Base-by-base conservation (phyloP, 2,888 invertebrate species). In the Tridacna gigas region DNA sequence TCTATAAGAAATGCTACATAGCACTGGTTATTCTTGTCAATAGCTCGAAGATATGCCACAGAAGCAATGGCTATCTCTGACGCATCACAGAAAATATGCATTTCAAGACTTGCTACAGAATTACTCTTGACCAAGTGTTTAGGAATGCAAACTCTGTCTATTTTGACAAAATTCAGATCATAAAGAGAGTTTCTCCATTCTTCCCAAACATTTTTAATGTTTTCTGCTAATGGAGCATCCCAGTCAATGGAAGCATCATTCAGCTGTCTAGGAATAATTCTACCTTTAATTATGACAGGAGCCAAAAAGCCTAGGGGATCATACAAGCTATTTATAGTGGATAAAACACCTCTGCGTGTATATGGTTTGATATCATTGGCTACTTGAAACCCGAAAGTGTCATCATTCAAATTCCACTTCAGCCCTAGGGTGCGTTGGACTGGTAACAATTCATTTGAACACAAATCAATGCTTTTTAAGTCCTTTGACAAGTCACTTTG, bases 51-150 rank as follows among this genome's bases (percentile, higher is more conserved):
- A 60, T 78, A 78, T n/a, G 75, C 77, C n/a, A 79, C 81, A 3
- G 84, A 84, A 15, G 83, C 56, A 20, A 83, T 85, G 13, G 81
- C 83, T 45, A 74, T 73, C 65, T 85, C 83, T n/a, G 82, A 84
- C 1, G 87, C 87, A 71, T 87, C 87, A 18, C 66, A 69, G 71
- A 79, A 77, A 18, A 85, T 11, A 22, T 60, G 60, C 5, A 60
- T 20, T 15, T 60, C 60, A 11, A 22, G 18, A n/a, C 60, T 60
- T n/a, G 22, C 60, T n/a, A 60, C n/a, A 22, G 60, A n/a, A 15
- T 60, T 4, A 7, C 13, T 15, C 26, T 65, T 22, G 25, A n/a
- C 4, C 18, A 60, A 60, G 22, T 11, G 9, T 60, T 60, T 11
- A 5, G 60, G 60, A 60, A 60, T 60, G 22, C 60, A 60, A 5